A percentile compares a stretch with the other conserved stretches of the same genome.
These are phyloP conservation scores for Diogma glabrata DNA, from an alignment of 2,888 invertebrate genomes.

Conservation along the genomic window DNA sequence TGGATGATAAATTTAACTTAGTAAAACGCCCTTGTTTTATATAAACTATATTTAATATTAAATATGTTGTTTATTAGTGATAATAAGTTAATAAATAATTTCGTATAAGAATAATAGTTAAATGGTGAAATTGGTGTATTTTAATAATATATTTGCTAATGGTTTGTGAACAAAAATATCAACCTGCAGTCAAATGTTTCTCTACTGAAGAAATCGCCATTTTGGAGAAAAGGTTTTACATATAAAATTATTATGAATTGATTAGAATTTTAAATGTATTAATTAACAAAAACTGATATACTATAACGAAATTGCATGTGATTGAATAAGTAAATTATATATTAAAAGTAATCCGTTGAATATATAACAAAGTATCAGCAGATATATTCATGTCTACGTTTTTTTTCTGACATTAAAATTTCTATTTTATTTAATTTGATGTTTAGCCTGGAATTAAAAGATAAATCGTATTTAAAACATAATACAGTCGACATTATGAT, in stretches of 20 bases:
- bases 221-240: too few relatives aligned
- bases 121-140: constrained; percentile 4
- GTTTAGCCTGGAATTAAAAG: too few relatives aligned
- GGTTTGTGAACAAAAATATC: constrained; percentile 5
- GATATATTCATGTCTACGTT: too few relatives aligned
- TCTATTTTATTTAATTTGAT: too few relatives aligned
- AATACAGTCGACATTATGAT: too few relatives aligned
- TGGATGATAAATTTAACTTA: not conserved
- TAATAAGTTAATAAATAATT: not conserved
- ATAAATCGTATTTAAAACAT: too few relatives aligned
- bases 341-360: not conserved
- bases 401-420: too few relatives aligned
- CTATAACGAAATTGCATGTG: not conserved
- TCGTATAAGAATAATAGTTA: not conserved
- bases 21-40: constrained; percentile 8
- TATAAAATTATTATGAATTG: too few relatives aligned
- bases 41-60: constrained; percentile 4
- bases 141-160: not conserved
- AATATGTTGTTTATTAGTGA: constrained; percentile 8
- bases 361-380: too few relatives aligned
- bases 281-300: not conserved
- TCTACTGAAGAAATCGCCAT: constrained; percentile 16
- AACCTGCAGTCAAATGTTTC: constrained; percentile 1
- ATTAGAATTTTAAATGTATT: too few relatives aligned
- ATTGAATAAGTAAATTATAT: not conserved